phyloP scores from a whole-genome alignment of 2,113 vertebrate species.

The Balaeniceps rex region DNA sequence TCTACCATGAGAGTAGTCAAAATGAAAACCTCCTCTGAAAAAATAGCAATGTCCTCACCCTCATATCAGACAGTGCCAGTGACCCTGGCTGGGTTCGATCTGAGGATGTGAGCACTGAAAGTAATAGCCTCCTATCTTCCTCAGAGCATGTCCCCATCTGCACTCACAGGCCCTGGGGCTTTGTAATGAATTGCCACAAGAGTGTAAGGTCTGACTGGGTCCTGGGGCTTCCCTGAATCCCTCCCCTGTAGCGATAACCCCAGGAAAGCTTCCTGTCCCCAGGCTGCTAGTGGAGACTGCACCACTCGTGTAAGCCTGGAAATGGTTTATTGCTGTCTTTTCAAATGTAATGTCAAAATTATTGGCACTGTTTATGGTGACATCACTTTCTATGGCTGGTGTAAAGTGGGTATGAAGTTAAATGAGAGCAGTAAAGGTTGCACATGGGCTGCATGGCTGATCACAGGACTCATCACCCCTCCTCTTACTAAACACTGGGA shows the following conservation, averaged over 20 bases:
- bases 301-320: not conserved
- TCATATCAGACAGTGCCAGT: accelerated
- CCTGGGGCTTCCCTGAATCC: not conserved
- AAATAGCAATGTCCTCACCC: not conserved
- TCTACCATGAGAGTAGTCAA: not conserved
- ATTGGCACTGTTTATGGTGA: constrained; percentile 51
- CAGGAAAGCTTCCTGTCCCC: not conserved
- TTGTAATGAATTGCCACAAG: not conserved
- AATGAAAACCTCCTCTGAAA: not conserved
- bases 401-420: constrained; percentile 63
- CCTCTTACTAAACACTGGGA: not conserved
- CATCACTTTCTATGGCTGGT: constrained; percentile 63
- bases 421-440: constrained; percentile 59
- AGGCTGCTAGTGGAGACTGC: not conserved
- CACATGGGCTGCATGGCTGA: constrained; percentile 56
- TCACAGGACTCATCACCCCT: not conserved
- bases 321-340: constrained; percentile 45
- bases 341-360: constrained; percentile 48
- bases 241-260: not conserved
- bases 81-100: not conserved
- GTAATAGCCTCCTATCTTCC: not conserved
- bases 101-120: not conserved
- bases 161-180: not conserved
- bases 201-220: not conserved
- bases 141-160: not conserved